Conservation (phyloP, 2,113 vertebrate genomes). For the Thunnus maccoyii region DNA sequence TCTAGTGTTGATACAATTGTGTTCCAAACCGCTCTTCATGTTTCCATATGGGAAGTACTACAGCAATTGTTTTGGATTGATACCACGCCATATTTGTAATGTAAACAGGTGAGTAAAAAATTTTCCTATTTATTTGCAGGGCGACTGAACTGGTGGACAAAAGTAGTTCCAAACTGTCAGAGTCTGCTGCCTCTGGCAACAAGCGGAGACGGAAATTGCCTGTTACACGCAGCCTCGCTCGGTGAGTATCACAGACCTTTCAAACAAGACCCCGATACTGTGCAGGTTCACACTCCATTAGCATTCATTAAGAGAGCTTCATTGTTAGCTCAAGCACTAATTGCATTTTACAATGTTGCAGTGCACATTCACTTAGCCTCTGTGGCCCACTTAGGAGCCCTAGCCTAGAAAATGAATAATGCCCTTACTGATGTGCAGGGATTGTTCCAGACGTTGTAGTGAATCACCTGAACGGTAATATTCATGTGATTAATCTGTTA, state of each 20-base stretch:
- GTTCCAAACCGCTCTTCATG: constrained; percentile 1
- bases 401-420: constrained; percentile 56
- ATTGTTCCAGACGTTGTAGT: constrained; percentile 23
- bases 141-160: constrained; percentile 97
- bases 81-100: background rate
- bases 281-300: constrained; percentile 32
- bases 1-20: background rate
- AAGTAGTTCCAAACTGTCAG: constrained; percentile 92
- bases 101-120: background rate
- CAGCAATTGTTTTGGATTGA: constrained; percentile 3
- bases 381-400: constrained; percentile 45
- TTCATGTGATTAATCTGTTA: constrained; percentile 12
- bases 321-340: constrained; percentile 60
- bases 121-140: constrained; percentile 79
- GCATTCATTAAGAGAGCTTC: constrained; percentile 47
- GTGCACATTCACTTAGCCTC: constrained; percentile 39
- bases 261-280: constrained; percentile 16
- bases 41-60: background rate
- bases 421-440: constrained; percentile 26
- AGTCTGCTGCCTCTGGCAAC: constrained; percentile 94
- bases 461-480: constrained; percentile 9
- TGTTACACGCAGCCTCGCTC: constrained; percentile 95
- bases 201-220: constrained; percentile 96
- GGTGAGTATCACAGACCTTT: constrained; percentile 83
- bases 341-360: constrained; percentile 51